Base-by-base conservation (phyloP, 2,888 invertebrate species). In the Cremastinae sp. region DNA sequence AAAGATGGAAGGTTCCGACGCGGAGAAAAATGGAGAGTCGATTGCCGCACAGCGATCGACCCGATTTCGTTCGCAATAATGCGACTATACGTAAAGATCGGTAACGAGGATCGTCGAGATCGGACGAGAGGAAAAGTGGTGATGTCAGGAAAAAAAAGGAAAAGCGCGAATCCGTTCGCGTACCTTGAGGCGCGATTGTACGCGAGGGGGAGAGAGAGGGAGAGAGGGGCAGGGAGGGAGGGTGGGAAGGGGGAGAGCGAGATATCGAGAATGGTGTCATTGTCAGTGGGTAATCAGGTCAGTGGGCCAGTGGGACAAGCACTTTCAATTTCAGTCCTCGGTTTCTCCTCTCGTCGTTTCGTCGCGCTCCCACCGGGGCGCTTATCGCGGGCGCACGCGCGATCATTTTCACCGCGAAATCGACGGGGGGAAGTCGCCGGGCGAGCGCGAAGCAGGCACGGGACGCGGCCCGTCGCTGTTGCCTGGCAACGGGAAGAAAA, bases 281-380 rank as follows among this genome's bases (percentile, higher is more conserved):
- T 91, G 91, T 91, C 91, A 91, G 85, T 91, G 91, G 91, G 92
- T 91, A 93, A 92, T 91, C 92, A 86, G 93, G 93, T 93, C 92
- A 93, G 91, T 93, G 87, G 93, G 93, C 92, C 92, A 93, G 90
- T 92, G 90, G 92, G 92, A 88, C 88, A 87, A 85, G 84, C 86
- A 89, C 88, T 88, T 89, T 89, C 89, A 87, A 87, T 89, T 89
- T 89, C 88, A 89, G 83, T 88, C 84, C 85, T 86, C 84, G 81
- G 45, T 18, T 66, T 43, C 59, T 61, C 53, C 83, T 79, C 65
- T 56, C 68, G 54, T 34, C 28, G 5, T 28, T 28, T 65, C 71
- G 59, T 61, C 45, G 20, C 71, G 62, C 75, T 75, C 74, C 61
- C 71, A 71, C 22, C 53, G 36, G 14, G 12, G 12, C 49, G 49